Conservation (phyloP, 1,140 invertebrate genomes). For the Neodiprion lecontei region DNA sequence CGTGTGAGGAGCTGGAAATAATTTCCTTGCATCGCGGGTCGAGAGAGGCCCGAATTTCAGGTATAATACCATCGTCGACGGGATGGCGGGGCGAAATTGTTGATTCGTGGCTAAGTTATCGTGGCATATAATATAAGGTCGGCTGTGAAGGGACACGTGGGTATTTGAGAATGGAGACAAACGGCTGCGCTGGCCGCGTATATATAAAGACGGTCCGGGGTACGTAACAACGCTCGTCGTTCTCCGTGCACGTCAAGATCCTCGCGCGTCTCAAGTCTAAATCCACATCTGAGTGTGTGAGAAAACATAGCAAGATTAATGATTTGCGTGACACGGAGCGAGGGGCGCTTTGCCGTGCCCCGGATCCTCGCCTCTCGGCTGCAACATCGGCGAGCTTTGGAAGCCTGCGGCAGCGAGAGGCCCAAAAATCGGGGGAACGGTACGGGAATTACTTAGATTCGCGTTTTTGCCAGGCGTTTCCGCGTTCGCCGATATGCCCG, state of each 20-base stretch:
- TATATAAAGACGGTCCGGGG: background rate
- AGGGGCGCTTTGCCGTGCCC: constrained; percentile 28
- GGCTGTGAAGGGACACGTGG: background rate
- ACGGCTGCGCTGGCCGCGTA: constrained; percentile 22
- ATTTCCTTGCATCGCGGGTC: too few species aligned
- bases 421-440: too few species aligned
- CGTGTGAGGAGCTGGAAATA: too few species aligned
- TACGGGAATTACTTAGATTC: constrained; percentile 12
- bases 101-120: too few species aligned
- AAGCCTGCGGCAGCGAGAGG: constrained; percentile 41
- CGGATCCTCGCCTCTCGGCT: background rate
- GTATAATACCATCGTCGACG: too few species aligned
- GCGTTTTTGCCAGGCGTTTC: background rate
- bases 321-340: constrained; percentile 57
- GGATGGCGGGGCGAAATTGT: too few species aligned
- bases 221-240: constrained; percentile 3
- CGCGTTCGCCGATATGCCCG: background rate
- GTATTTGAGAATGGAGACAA: constrained; percentile 38
- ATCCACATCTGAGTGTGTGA: constrained; percentile 60
- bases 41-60: too few species aligned
- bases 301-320: constrained; percentile 62
- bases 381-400: constrained; percentile 37
- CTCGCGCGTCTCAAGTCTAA: constrained; percentile 52
- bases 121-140: background rate
- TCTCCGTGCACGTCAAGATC: constrained; percentile 32